Conservation (phyloP, 2,113 vertebrate species). For the Tiliqua scincoides region DNA sequence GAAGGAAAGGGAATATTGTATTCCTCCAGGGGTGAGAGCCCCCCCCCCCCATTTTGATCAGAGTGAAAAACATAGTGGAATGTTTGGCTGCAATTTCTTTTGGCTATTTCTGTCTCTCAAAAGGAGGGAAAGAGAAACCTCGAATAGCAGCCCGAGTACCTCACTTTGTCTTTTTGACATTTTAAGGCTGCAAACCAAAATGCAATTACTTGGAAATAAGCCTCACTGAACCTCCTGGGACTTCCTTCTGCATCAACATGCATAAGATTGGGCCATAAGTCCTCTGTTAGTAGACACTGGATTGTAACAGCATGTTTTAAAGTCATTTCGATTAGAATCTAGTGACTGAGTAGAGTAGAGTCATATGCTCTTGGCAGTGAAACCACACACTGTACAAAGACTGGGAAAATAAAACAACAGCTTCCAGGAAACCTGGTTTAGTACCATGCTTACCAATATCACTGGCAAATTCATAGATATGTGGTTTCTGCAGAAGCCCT, state of each 20-base stretch:
- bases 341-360: neutral
- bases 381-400: neutral
- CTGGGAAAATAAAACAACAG: neutral
- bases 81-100: neutral
- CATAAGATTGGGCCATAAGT: neutral
- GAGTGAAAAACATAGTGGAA: neutral
- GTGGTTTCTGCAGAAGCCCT: conserved; percentile 94
- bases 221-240: no score
- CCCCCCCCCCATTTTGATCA: neutral
- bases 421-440: conserved; percentile 6
- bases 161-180: neutral
- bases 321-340: neutral
- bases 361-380: neutral
- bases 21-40: neutral
- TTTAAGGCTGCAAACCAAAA: neutral
- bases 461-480: conserved; percentile 95
- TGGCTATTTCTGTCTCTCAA: neutral
- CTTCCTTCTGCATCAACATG: neutral
- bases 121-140: neutral
- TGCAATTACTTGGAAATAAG: neutral
- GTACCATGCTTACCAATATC: conserved; percentile 97
- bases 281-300: neutral
- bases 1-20: neutral
- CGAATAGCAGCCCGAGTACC: neutral
- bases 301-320: neutral